Conservation (phyloP, 2,113 vertebrate species). For the Leptobrachium leishanense region DNA sequence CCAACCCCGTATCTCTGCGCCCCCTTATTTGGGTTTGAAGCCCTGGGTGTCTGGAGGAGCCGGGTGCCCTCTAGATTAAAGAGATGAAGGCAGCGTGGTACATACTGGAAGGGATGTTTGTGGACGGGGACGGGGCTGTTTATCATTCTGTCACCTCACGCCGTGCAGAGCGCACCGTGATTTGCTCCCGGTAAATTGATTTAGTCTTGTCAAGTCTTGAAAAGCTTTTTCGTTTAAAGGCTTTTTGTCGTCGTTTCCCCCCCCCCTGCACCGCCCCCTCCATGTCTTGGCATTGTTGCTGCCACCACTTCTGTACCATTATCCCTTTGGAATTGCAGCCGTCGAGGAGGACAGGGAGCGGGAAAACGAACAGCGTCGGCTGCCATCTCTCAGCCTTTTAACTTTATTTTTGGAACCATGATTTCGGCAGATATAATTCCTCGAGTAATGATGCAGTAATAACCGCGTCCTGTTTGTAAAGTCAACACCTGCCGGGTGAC, state of each 20-base stretch:
- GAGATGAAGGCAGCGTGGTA: slow-evolving; percentile 5
- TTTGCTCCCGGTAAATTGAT: slow-evolving; percentile 36
- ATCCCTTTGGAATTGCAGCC: not conserved
- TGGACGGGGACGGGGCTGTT: slow-evolving; percentile 24
- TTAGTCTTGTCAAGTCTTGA: slow-evolving; percentile 35
- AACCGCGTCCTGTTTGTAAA: too few relatives aligned
- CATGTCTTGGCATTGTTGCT: slow-evolving; percentile 13
- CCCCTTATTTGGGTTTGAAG: too few relatives aligned
- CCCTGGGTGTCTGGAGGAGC: too few relatives aligned
- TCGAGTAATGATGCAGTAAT: too few relatives aligned
- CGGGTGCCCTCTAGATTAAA: slow-evolving; percentile 8
- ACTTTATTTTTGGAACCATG: too few relatives aligned
- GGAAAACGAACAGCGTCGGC: too few relatives aligned
- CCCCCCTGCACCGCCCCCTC: too few relatives aligned
- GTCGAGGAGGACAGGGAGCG: too few relatives aligned
- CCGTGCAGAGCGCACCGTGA: slow-evolving; percentile 6
- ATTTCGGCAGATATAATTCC: too few relatives aligned
- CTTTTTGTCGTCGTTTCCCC: not conserved
- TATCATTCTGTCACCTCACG: slow-evolving; percentile 44
- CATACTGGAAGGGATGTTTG: slow-evolving; percentile 31
- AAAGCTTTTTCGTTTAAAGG: not conserved
- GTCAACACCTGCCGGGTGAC: too few relatives aligned
- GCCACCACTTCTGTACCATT: slow-evolving; percentile 8
- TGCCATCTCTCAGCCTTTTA: too few relatives aligned
- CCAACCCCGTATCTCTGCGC: too few relatives aligned